Percentiles rank a stretch among this genome's conserved stretches.
Evolutionary conservation across 2,797 vertebrate species (phyloP).

Genomic region (Cebuella pygmaea): DNA sequence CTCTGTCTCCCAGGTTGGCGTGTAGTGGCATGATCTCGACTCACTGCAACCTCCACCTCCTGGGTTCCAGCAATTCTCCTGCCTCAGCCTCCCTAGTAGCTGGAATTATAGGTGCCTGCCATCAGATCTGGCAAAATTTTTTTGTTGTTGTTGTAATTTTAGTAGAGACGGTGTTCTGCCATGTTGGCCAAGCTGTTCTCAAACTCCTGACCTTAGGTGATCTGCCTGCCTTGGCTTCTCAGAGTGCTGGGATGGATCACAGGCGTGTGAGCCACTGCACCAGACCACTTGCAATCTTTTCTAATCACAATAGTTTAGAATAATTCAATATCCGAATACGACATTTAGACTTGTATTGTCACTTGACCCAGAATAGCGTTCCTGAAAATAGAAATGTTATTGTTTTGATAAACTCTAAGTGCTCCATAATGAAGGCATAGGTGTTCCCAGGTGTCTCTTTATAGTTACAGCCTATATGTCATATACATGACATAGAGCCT

Average conservation of each 20-base stretch:
- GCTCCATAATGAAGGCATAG: background rate
- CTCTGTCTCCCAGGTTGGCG: background rate
- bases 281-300: background rate
- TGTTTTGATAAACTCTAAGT: conserved; percentile 24
- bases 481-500: background rate
- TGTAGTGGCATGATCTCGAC: background rate
- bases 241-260: background rate
- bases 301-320: background rate
- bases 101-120: background rate
- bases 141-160: background rate
- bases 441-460: background rate
- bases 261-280: background rate
- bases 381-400: background rate
- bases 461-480: background rate
- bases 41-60: background rate
- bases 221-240: background rate
- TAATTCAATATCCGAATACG: background rate
- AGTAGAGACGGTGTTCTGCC: background rate
- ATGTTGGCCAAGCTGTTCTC: background rate
- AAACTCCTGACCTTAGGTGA: background rate
- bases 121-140: background rate
- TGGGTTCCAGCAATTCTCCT: background rate
- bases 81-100: background rate
- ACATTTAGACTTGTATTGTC: background rate
- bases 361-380: background rate